Evolutionary conservation across 2,113 vertebrate species (phyloP), one percentile per base, ranked within the genome.

Genomic region (Centropus unirufus): DNA sequence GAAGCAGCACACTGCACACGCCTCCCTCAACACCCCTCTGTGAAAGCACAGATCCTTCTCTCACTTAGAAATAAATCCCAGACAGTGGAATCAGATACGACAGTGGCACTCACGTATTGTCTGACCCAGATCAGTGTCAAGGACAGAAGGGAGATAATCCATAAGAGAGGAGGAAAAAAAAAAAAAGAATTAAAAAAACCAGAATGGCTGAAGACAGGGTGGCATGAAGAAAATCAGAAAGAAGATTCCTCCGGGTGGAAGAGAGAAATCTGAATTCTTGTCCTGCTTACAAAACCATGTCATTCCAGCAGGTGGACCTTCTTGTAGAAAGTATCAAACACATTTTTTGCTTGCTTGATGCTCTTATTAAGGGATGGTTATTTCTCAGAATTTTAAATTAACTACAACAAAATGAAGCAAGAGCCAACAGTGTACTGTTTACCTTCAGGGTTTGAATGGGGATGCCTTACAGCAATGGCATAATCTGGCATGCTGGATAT

Each of bases 371-470:
- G 80, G 15, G 51, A 81, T 47, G 39, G 51, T 86, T 88, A 3
- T 59, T 92, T 86, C 87, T 83, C 51, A 51, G 22, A 83, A 92
- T 83, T 89, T 76, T 87, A 69, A 54, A 91, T 63, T 54, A 93
- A 64, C 54, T 61, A 58, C 36, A 88, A 36, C 5, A 2, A 89
- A 93, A 92, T 1, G 6, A 80, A 87, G 49, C 51, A 77, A 81
- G 75, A 63, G 29, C 42, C 78, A 94, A 69, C 5, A 74, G 39
- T 5, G 39, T 24, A 73, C 26, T 77, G 29, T 52, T 88, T 80
- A 92, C 72, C 55, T 83, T 77, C 59, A 77, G 47, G 34, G 59
- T 69, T 24, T 74, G 32, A 83, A 85, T 2, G 1, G 32, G 20
- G 8, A 24, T 83, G 24, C 51, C 59, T 77, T 85, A 46, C 20